Base-by-base conservation (phyloP, 2,888 invertebrate genomes). In the Pseudoips prasinana region DNA sequence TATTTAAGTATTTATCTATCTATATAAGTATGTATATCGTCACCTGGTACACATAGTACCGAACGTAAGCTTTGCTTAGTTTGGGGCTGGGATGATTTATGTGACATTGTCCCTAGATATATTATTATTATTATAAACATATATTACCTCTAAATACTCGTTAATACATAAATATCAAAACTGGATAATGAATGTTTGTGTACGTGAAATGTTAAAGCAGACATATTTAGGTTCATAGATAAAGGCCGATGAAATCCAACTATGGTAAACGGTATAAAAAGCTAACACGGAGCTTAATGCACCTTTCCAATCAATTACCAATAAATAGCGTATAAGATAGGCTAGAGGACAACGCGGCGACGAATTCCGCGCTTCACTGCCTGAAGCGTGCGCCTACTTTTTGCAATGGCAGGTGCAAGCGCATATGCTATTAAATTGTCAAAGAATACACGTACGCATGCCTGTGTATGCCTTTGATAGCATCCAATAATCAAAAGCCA, bases 391-490 rank as follows among this genome's bases (percentile, higher is more conserved):
- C 72, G 73, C 74, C 75, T 79, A 79, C 79, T 88, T 88, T 88
- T 88, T 88, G 86, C 84, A 82, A 52, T 43, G 76, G 84, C 87
- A 88, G 87, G 87, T 88, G 87, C 74, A 64, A 53, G 68, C 66
- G 73, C 85, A 86, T 86, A 84, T 86, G 88, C 85, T 85, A 85
- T 88, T 87, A 87, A 86, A 87, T 86, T 88, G 85, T 87, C 88
- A 87, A 87, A 86, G 84, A 74, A 68, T 69, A 74, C 75, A 76
- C 68, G 67, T 76, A 76, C 67, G 66, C 64, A 71, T 69, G 67
- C 65, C 70, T 63, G 63, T 67, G 59, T 70, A 60, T 60, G 54
- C 63, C 65, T 67, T 69, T 66, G 73, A 79, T 79, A 76, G 64
- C 68, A 66, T 66, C 60, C 68, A 81, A 77, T 75, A 78, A 81